Evolutionary conservation across 2,113 vertebrate genomes (phyloP).

Genomic region (Oreotragus oreotragus): DNA sequence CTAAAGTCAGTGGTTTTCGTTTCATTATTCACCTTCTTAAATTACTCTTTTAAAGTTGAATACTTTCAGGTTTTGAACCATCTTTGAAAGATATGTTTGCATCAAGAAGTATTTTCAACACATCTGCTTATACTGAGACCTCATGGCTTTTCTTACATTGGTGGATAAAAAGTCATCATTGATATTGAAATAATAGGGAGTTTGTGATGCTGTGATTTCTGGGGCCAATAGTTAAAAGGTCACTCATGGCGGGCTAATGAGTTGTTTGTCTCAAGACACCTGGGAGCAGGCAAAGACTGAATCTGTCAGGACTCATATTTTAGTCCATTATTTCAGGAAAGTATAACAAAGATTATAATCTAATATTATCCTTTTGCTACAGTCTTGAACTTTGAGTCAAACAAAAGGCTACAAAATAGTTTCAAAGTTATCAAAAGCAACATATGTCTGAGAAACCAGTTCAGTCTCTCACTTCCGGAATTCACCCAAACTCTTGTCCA

Average conservation of each 20-base stretch:
- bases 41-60: constrained; percentile 17
- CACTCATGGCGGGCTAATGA: not conserved
- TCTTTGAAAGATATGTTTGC: not conserved
- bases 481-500: too few species aligned
- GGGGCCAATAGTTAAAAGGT: not conserved
- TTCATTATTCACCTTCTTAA: not conserved
- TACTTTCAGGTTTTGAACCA: not conserved
- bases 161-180: not conserved
- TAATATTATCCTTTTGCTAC: not conserved
- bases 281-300: not conserved
- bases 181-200: not conserved
- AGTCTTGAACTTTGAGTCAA: not conserved
- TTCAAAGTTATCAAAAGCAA: not conserved
- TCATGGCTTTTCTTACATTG: not conserved
- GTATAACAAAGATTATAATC: not conserved
- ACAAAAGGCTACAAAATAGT: not conserved
- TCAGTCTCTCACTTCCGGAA: too few species aligned
- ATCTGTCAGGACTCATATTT: not conserved
- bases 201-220: not conserved
- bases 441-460: not conserved
- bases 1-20: not conserved
- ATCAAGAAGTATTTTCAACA: not conserved
- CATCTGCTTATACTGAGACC: not conserved
- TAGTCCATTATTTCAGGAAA: not conserved
- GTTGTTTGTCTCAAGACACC: not conserved